Conservation (phyloP, 2,113 vertebrate species). For the Pelodiscus sinensis region DNA sequence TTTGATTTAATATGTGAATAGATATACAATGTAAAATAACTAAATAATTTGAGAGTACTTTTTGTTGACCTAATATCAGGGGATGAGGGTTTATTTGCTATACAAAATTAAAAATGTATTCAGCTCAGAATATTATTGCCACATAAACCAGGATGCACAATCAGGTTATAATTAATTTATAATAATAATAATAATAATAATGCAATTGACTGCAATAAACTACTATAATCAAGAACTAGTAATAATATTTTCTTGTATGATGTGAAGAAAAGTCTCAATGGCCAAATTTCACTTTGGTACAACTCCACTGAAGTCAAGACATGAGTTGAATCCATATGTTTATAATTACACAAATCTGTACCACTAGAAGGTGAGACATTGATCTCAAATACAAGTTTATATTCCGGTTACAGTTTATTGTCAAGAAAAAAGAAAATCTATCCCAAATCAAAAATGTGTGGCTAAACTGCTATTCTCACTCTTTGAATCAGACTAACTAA, state of each 20-base stretch:
- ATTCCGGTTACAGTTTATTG: not conserved
- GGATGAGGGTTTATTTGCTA: not conserved
- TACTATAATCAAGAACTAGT: not conserved
- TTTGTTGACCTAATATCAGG: not conserved
- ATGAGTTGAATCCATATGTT: not conserved
- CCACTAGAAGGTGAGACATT: not conserved
- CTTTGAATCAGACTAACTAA: not conserved
- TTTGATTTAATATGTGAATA: not conserved
- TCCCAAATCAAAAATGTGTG: not conserved
- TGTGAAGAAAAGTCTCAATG: not conserved
- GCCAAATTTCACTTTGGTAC: not conserved
- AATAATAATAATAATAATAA: too few relatives aligned
- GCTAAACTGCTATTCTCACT: not conserved
- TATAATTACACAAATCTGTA: not conserved
- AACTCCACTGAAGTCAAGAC: not conserved
- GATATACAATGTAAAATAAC: not conserved
- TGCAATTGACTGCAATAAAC: not conserved
- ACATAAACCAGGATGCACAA: not conserved
- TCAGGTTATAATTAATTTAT: too few relatives aligned
- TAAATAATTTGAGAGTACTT: not conserved
- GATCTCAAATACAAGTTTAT: not conserved
- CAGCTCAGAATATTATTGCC: not conserved
- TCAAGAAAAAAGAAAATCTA: constrained; percentile 3
- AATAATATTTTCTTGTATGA: not conserved
- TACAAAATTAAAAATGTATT: not conserved